phyloP scores from a whole-genome alignment of 2,888 invertebrate species.

The Drosophila affinis region DNA sequence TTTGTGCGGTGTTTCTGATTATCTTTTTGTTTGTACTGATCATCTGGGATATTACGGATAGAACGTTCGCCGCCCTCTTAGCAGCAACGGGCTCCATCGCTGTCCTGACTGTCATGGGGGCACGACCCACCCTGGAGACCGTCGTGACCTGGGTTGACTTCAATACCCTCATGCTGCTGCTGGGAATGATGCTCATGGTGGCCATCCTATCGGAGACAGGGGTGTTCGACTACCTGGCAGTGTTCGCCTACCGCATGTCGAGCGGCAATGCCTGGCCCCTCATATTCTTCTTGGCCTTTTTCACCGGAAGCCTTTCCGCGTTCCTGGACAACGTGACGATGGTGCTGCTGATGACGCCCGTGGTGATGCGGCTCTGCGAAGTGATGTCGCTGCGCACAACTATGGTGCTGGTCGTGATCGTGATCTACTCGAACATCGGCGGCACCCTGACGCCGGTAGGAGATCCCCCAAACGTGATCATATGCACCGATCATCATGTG shows the following conservation, averaged over 20 bases:
- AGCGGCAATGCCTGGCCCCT: slow-evolving; percentile 89
- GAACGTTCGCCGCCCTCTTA: slow-evolving; percentile 71
- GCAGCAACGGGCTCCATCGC: slow-evolving; percentile 88
- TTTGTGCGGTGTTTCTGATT: slow-evolving; percentile 89
- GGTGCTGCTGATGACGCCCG: slow-evolving; percentile 89
- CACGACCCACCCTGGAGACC: slow-evolving; percentile 87
- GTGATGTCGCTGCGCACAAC: slow-evolving; percentile 93
- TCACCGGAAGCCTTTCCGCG: slow-evolving; percentile 88
- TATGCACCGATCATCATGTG: slow-evolving; percentile 76
- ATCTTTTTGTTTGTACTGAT: slow-evolving; percentile 91
- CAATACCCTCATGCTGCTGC: slow-evolving; percentile 87
- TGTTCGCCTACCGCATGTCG: slow-evolving; percentile 87
- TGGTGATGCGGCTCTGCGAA: slow-evolving; percentile 92
- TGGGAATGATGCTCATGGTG: slow-evolving; percentile 92
- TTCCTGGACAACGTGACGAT: slow-evolving; percentile 92
- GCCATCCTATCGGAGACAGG: slow-evolving; percentile 91
- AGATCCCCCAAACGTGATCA: slow-evolving; percentile 89
- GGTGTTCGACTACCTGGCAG: slow-evolving; percentile 90
- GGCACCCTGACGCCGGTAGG: slow-evolving; percentile 95
- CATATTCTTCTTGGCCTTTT: slow-evolving; percentile 88
- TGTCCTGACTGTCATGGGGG: slow-evolving; percentile 87
- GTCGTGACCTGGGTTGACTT: slow-evolving; percentile 90
- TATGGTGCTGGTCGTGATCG: slow-evolving; percentile 92
- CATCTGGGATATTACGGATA: slow-evolving; percentile 89
- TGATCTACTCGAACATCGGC: slow-evolving; percentile 95